Evolutionary conservation across 2,113 vertebrate species (phyloP).

Genomic region (Neomonachus schauinslandi): DNA sequence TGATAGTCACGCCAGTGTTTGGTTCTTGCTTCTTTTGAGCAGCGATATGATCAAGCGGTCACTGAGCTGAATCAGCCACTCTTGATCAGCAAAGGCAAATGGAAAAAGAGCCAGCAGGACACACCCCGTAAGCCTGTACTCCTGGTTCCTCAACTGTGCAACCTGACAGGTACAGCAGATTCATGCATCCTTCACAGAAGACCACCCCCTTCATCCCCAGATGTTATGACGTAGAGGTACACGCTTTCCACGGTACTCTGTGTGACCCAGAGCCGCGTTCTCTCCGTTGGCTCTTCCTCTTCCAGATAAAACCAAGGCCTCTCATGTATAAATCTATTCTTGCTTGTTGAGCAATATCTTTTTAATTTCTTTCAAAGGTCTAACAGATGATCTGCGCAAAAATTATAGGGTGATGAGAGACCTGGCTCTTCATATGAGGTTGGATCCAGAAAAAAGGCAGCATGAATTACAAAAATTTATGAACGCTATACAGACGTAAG

Average conservation of each 20-base stretch:
- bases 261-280: not conserved
- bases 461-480: slow-evolving; percentile 85
- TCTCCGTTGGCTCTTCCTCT: not conserved
- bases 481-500: slow-evolving; percentile 85
- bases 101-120: slow-evolving; percentile 73
- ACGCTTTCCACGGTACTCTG: not conserved
- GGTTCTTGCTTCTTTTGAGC: not conserved
- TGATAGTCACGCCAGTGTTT: not conserved
- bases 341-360: not conserved
- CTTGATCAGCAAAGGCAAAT: slow-evolving; percentile 89
- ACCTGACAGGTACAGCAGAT: slow-evolving; percentile 88
- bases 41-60: slow-evolving; percentile 91
- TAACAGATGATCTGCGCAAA: slow-evolving; percentile 89
- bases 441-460: slow-evolving; percentile 87
- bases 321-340: not conserved
- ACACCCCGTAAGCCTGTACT: slow-evolving; percentile 82
- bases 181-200: not conserved
- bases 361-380: slow-evolving; percentile 84
- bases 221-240: accelerated
- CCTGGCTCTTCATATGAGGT: slow-evolving; percentile 85
- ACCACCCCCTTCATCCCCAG: not conserved
- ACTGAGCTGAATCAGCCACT: slow-evolving; percentile 88
- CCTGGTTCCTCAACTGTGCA: slow-evolving; percentile 94
- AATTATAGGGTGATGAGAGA: slow-evolving; percentile 90
- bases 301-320: not conserved